A percentile compares a stretch with the other conserved stretches of the same genome.
Conservation (phyloP, 2,888 invertebrate genomes). For the Cheilosia vernalis region DNA sequence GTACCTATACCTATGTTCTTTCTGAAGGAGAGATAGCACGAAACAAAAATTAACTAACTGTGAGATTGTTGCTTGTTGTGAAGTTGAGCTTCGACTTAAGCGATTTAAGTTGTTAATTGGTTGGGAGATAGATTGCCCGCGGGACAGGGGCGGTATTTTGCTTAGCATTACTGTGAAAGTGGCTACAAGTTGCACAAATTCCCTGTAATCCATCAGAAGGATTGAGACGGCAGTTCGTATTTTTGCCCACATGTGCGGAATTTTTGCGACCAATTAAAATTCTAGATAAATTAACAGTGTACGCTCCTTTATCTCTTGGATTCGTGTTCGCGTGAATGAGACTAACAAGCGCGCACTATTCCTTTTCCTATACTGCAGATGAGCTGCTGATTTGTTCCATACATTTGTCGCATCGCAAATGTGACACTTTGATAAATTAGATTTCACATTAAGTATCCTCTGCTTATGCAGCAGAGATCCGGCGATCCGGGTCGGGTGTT, state of each 20-base stretch:
- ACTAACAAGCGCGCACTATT: conserved; percentile 23
- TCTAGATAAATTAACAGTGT: conserved; percentile 25
- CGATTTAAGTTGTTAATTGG: conserved; percentile 38
- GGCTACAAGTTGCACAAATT: neutral
- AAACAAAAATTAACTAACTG: conserved; percentile 11
- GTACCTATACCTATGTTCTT: conserved; percentile 6
- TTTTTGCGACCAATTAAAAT: conserved; percentile 43
- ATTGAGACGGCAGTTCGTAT: neutral
- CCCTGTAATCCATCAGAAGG: neutral
- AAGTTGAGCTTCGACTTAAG: conserved; percentile 1
- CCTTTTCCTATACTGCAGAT: conserved; percentile 23
- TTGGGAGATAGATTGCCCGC: neutral
- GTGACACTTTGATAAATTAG: conserved; percentile 71
- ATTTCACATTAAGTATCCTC: conserved; percentile 48
- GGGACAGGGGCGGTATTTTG: neutral
- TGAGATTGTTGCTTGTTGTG: conserved; percentile 34
- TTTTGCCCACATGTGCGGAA: neutral
- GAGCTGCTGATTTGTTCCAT: conserved; percentile 64
- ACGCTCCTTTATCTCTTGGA: neutral
- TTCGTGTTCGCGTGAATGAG: conserved; percentile 13
- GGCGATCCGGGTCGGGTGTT: neutral
- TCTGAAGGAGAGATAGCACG: neutral
- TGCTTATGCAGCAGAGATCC: conserved; percentile 56
- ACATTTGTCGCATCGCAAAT: conserved; percentile 59
- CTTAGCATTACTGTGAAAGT: too few species aligned